Percentiles rank a stretch among this genome's conserved stretches.
phyloP scores from a whole-genome alignment of 2,797 vertebrate species.

The Bradypodion pumilum region DNA sequence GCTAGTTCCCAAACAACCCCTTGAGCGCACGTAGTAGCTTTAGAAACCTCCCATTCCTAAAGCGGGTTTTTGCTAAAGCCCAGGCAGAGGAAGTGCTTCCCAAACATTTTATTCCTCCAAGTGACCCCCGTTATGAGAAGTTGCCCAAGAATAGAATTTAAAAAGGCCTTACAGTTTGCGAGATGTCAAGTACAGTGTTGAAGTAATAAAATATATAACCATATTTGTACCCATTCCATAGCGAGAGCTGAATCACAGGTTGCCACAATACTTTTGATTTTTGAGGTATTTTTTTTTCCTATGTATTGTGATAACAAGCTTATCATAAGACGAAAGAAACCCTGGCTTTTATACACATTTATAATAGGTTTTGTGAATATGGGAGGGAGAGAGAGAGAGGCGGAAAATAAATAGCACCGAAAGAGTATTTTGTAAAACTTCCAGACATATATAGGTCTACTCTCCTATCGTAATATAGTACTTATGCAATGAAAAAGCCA shows the following conservation, averaged over 20 bases:
- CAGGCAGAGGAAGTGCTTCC: too few relatives aligned
- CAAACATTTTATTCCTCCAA: not conserved
- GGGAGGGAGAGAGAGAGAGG: constrained; percentile 52
- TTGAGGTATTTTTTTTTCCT: constrained; percentile 68
- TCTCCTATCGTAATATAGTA: constrained; percentile 37
- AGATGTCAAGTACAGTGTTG: constrained; percentile 41
- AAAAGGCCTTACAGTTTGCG: constrained; percentile 38
- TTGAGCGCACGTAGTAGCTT: too few relatives aligned
- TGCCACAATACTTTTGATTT: constrained; percentile 60
- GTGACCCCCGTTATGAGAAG: not conserved
- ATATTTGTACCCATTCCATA: constrained; percentile 25
- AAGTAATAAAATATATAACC: constrained; percentile 35
- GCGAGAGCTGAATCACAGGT: constrained; percentile 39
- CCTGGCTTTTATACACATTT: constrained; percentile 60
- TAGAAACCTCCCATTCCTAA: too few relatives aligned
- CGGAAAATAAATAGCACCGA: constrained; percentile 43
- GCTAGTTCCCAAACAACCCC: not conserved
- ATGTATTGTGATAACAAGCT: constrained; percentile 32
- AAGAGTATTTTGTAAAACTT: constrained; percentile 39
- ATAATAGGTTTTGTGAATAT: constrained; percentile 56
- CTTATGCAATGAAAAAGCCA: constrained; percentile 26
- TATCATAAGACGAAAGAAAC: constrained; percentile 57
- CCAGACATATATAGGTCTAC: constrained; percentile 43
- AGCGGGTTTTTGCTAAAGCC: too few relatives aligned
- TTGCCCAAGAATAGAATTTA: constrained; percentile 48